Percentiles rank a stretch among this genome's conserved stretches.
Evolutionary conservation across 2,888 invertebrate genomes (phyloP).

Genomic region (Aphrophora alni): DNA sequence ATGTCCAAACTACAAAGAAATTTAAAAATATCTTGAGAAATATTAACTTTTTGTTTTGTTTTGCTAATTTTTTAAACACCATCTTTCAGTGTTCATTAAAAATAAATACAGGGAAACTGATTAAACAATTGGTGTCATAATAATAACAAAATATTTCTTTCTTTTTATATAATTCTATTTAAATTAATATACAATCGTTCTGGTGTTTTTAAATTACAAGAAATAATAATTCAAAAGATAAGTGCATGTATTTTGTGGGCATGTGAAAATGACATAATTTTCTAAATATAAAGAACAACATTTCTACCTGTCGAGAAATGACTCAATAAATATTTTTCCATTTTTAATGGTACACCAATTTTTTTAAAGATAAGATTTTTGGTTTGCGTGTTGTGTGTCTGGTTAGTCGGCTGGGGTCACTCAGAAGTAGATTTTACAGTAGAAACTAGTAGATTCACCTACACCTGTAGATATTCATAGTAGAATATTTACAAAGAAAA

Average conservation of each 20-base stretch:
- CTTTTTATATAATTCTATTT: too few relatives aligned
- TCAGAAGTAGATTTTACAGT: constrained; percentile 38
- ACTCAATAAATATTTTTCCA: not conserved
- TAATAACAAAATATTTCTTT: too few relatives aligned
- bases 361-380: not conserved
- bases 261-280: not conserved
- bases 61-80: too few relatives aligned
- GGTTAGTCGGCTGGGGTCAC: constrained; percentile 37
- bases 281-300: not conserved
- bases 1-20: not conserved
- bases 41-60: too few relatives aligned
- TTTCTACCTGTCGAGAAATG: not conserved
- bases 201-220: not conserved
- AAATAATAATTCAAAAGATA: not conserved
- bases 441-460: constrained; percentile 38
- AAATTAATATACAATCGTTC: too few relatives aligned
- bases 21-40: too few relatives aligned
- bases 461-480: constrained; percentile 36
- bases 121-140: too few relatives aligned
- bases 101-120: too few relatives aligned
- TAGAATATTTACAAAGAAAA: not conserved
- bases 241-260: not conserved
- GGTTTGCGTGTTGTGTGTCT: not conserved
- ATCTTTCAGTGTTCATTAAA: too few relatives aligned
- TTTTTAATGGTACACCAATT: not conserved